Evolutionary conservation across 2,113 vertebrate genomes (phyloP), one percentile per base, ranked within the genome.

Genomic region (Melanotaenia duboulayi): DNA sequence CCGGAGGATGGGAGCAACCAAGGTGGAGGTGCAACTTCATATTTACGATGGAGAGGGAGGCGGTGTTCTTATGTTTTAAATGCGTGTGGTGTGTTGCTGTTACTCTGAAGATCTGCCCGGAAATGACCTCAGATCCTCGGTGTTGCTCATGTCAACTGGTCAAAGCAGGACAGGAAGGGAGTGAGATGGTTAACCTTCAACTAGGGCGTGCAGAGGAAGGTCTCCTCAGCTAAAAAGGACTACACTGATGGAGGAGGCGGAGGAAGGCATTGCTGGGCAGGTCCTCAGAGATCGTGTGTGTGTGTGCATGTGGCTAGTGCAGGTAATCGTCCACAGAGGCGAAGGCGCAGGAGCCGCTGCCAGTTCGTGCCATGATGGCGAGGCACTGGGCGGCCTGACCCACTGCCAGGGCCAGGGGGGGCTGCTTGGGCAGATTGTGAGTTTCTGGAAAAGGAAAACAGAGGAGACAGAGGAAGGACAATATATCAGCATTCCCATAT

Each of bases 361-460:
- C 97, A 0, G 96, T 96, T 11, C 96, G 96, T 46, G 98, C 97
- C 98, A 99, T 99, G 94, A 99, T 91, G 91, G 96, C 95, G 81
- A 99, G 94, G 94, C 97, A 98, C 81, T 99, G 97, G 54, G 97
- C 95, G 0, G 97, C 97, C 85, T 99, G 98, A 37, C 97, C 97
- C 90, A 99, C 96, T 0, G 97, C 97, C 19, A 97, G 96, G 70
- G 97, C 97, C 84, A 99, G 95, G 0, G 97, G 97, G 4, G 97
- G 97, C 91, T 99, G 97, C 95, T 99, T 99, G 94, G 97, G 97
- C 94, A 99, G 95, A 89, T 98, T 99, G 94, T 99, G 97, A 90
- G 97, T 98, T 95, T 99, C 98, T 95, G 92, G 2, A 55, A 20
- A 16, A 23, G 28, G 6, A 20, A 16, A 48, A 14, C 52, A 2